Conservation (phyloP, 2,113 vertebrate genomes). For the Lucifuga dentata region DNA sequence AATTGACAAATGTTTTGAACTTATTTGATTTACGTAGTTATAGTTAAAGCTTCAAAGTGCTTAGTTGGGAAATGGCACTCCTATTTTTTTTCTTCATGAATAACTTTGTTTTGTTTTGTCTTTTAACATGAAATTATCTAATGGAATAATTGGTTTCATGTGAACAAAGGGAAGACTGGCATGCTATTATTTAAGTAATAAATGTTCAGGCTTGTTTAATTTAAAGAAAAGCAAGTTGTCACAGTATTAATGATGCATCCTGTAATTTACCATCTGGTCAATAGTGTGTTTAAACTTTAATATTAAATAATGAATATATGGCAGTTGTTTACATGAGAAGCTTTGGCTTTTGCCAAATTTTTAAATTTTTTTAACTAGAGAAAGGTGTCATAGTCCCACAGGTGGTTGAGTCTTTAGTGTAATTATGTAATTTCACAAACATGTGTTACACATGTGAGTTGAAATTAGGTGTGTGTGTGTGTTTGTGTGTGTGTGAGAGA, state of each 20-base stretch:
- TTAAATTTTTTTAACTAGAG: neutral
- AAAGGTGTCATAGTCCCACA: neutral
- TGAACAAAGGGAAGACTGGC: neutral
- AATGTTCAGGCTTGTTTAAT: constrained; percentile 1
- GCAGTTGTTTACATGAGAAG: constrained; percentile 4
- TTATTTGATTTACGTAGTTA: constrained; percentile 47
- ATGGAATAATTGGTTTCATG: neutral
- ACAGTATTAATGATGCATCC: neutral
- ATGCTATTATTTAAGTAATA: neutral
- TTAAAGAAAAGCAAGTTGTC: neutral
- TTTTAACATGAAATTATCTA: neutral
- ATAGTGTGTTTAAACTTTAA: neutral
- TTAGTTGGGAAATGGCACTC: neutral
- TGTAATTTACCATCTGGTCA: constrained; percentile 17
- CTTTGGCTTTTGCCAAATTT: neutral
- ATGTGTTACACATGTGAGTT: constrained; percentile 41
- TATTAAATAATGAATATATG: neutral
- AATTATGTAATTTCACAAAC: constrained; percentile 46
- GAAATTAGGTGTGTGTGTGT: constrained; percentile 37
- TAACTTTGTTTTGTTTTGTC: neutral
- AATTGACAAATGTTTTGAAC: constrained; percentile 45
- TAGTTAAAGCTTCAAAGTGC: neutral
- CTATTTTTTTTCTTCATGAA: neutral
- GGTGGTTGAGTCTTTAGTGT: constrained; percentile 29
- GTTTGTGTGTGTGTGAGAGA: neutral